phyloP scores from a whole-genome alignment of 2,113 vertebrate genomes.

The Cyphomyrus discorhynchus region DNA sequence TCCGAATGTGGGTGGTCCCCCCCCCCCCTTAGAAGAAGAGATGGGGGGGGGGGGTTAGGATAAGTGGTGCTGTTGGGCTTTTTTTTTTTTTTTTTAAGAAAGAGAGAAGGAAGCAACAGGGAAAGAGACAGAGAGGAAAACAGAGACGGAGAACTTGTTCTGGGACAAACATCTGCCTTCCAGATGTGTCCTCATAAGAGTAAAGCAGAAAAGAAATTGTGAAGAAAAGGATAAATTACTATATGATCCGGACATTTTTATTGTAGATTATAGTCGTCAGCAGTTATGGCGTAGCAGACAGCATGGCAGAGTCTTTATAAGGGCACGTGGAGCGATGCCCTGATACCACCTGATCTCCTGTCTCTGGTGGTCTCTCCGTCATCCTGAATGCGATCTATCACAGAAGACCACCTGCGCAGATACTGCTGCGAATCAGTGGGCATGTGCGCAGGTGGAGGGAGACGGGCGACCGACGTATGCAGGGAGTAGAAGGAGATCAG shows the following conservation, averaged over 20 bases:
- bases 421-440: constrained; percentile 54
- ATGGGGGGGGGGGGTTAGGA: constrained; percentile 34
- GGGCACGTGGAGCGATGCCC: not conserved
- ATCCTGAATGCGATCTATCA: constrained; percentile 41
- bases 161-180: constrained; percentile 60
- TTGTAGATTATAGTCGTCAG: constrained; percentile 53
- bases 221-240: constrained; percentile 64
- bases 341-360: no score
- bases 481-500: constrained; percentile 28
- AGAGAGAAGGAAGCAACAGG: constrained; percentile 27
- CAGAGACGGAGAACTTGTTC: constrained; percentile 38
- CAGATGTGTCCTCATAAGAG: constrained; percentile 65
- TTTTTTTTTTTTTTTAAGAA: constrained; percentile 4
- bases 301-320: constrained; percentile 20
- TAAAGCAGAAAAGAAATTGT: constrained; percentile 47
- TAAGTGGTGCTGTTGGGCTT: constrained; percentile 56
- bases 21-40: constrained; percentile 45
- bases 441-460: constrained; percentile 36
- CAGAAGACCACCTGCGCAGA: constrained; percentile 65
- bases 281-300: constrained; percentile 29
- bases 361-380: constrained; percentile 8
- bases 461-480: constrained; percentile 29
- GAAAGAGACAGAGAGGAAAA: constrained; percentile 29
- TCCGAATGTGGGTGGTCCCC: constrained; percentile 68
- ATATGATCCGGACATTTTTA: constrained; percentile 64